Evolutionary conservation across 2,113 vertebrate genomes (phyloP).

Genomic region (Pluvianellus socialis): DNA sequence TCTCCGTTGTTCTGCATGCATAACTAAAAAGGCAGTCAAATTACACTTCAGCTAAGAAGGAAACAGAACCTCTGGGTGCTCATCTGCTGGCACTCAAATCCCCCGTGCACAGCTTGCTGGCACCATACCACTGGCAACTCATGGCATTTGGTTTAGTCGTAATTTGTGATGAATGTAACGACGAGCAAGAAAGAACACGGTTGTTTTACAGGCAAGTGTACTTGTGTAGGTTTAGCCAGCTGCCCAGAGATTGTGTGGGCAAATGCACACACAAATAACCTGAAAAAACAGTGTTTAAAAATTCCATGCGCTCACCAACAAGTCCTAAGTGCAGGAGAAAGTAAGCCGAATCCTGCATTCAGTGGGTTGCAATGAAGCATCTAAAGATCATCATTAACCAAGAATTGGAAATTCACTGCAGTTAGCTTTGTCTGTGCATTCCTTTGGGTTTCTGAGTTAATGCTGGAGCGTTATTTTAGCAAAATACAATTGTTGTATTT

Average conservation of each 20-base stretch:
- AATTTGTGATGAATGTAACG: neutral
- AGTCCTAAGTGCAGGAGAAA: neutral
- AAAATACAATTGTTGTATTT: neutral
- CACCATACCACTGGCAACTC: neutral
- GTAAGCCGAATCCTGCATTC: neutral
- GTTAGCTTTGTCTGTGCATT: neutral
- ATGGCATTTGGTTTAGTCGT: neutral
- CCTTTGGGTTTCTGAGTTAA: neutral
- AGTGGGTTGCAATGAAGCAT: rapidly evolving
- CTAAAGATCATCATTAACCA: neutral
- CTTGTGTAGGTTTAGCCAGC: neutral
- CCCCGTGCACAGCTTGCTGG: neutral
- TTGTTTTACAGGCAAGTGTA: neutral
- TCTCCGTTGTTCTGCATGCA: neutral
- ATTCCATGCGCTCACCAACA: neutral
- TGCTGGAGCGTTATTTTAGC: neutral
- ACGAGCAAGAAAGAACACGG: rapidly evolving
- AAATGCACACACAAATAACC: neutral
- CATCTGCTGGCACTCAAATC: neutral
- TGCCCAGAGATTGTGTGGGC: neutral
- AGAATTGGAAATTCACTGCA: neutral
- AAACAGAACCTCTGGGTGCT: neutral
- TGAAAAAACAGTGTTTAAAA: neutral
- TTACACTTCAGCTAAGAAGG: neutral
- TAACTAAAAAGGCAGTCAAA: neutral